Percentiles rank a stretch among this genome's conserved stretches.
Conservation (phyloP, 2,113 vertebrate species). For the Emberiza fucata region DNA sequence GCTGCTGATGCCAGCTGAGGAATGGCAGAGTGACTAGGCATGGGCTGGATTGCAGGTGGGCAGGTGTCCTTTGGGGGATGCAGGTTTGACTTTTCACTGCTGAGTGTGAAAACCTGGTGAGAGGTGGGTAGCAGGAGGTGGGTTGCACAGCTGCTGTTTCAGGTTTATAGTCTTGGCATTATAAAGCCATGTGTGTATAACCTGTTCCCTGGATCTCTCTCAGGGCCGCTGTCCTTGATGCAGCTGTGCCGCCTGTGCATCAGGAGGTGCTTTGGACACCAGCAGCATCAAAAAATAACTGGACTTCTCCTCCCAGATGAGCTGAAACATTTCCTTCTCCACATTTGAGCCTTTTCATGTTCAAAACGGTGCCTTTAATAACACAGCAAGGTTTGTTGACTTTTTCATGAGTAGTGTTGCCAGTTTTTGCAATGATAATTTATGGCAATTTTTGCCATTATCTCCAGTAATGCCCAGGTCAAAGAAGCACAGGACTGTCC, state of each 20-base stretch:
- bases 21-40: not conserved
- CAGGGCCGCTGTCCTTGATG: constrained; percentile 78
- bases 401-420: not conserved
- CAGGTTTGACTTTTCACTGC: not conserved
- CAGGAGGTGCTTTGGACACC: constrained; percentile 77
- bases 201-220: constrained; percentile 42
- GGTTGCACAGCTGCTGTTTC: not conserved
- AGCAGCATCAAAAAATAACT: constrained; percentile 73
- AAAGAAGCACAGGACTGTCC: not conserved
- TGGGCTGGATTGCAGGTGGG: not conserved
- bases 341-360: constrained; percentile 49
- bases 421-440: not conserved
- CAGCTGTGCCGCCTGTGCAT: constrained; percentile 83
- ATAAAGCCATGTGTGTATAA: not conserved
- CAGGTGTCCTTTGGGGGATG: not conserved
- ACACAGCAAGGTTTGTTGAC: not conserved
- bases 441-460: not conserved
- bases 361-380: not conserved
- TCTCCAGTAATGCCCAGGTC: not conserved
- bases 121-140: not conserved
- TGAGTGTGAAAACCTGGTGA: rapidly evolving
- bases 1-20: not conserved
- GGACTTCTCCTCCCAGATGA: constrained; percentile 75
- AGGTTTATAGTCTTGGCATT: not conserved
- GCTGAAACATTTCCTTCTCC: constrained; percentile 81